Evolutionary conservation across 2,113 vertebrate genomes (phyloP).

Genomic region (Sorex fumeus): DNA sequence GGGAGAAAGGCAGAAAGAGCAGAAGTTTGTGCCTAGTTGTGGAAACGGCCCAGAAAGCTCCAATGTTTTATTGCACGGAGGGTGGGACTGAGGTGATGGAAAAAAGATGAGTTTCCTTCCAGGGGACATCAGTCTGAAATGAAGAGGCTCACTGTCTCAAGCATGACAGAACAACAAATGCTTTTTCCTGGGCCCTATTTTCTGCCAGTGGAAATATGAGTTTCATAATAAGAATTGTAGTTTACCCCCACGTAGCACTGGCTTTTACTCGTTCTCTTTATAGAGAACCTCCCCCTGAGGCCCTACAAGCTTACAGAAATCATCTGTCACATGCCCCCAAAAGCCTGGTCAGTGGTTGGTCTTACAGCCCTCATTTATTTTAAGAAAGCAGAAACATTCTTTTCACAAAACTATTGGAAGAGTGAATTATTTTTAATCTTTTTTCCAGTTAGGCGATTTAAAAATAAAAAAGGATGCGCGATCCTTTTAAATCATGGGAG

Average conservation of each 20-base stretch:
- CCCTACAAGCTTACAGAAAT: conserved; percentile 22
- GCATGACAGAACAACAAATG: neutral
- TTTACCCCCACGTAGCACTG: conserved; percentile 50
- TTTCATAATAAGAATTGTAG: conserved; percentile 33
- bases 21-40: neutral
- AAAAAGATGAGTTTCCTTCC: neutral
- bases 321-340: conserved; percentile 45
- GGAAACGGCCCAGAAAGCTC: conserved; percentile 26
- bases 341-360: conserved; percentile 31
- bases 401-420: conserved; percentile 65
- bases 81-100: conserved; percentile 1
- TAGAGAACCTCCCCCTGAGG: conserved; percentile 12
- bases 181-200: conserved; percentile 25
- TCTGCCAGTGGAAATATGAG: conserved; percentile 34
- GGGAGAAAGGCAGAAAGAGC: neutral
- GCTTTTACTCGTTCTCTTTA: conserved; percentile 64
- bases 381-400: conserved; percentile 75
- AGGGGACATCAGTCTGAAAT: neutral
- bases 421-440: conserved; percentile 65
- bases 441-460: conserved; percentile 68
- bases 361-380: conserved; percentile 72
- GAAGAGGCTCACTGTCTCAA: neutral
- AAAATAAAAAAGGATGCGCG: neutral
- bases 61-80: conserved; percentile 40
- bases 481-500: conserved; percentile 49